Evolutionary conservation across 1,140 invertebrate species (phyloP), one percentile per base, ranked within the genome.

Genomic region (Cotesia typhae): DNA sequence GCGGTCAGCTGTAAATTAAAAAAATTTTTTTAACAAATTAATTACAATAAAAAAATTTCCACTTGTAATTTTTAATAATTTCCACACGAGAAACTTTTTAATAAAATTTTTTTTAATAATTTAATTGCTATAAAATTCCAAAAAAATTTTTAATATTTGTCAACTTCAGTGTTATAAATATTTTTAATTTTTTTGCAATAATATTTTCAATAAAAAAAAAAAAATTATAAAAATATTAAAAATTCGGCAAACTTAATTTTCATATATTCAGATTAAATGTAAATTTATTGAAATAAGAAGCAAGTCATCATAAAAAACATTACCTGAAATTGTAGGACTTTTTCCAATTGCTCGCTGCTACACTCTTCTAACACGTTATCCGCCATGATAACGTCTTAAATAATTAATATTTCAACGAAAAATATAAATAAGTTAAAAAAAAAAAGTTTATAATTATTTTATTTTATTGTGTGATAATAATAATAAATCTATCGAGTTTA

Each of bases 331-430:
- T 96, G 95, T 28, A 96, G 87, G 74, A 96, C 91, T 89, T 95
- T 96, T 81, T 96, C 94, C 61, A 92, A 94, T 85, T 94, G 92
- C 73, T 94, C 93, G 78, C 90, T 87, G 77, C 91, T 91, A 69
- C 94, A 87, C 75, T 92, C 92, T 63, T 88, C 88, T 38, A 88
- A 71, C 60, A 78, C 81, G 68, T 85, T 82, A 75, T 87, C 80
- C 84, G 82, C 84, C 88, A 87, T 87, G 57, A 61, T 66, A 59
- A 51, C 38, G 69, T 63, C 41, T 71, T 53, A n/a, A 6, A 6
- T 57, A 61, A 38, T 65, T 65, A 4, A 10, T 47, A 3, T 38
- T 37, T 65, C 9, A 12, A 38, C 53, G n/a, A 57, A 57, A 57
- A n/a, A 65, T n/a, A 41, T 65, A 47, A 47, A 47, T 47, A 47